phyloP scores from a whole-genome alignment of 2,888 invertebrate species.

The Heteromurus nitidus region DNA sequence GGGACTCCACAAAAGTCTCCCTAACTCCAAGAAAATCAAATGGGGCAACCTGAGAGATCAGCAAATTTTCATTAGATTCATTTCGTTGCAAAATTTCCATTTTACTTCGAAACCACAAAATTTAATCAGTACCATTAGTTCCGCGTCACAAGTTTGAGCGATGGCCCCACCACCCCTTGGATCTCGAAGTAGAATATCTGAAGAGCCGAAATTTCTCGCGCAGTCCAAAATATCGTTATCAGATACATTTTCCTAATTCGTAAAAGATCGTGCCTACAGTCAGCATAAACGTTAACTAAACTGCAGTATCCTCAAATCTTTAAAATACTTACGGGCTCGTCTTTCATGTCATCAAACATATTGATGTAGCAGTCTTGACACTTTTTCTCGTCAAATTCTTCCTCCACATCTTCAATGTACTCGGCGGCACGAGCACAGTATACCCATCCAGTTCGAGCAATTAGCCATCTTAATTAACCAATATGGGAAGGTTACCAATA shows the following conservation, averaged over 20 bases:
- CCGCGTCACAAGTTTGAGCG: slow-evolving; percentile 26
- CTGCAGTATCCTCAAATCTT: no score
- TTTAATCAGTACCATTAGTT: background rate
- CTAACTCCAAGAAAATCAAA: background rate
- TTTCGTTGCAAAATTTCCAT: background rate
- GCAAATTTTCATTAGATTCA: background rate
- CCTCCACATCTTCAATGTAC: slow-evolving; percentile 6
- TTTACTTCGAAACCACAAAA: background rate
- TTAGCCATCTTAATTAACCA: slow-evolving; percentile 6
- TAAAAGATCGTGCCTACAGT: no score
- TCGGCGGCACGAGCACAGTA: slow-evolving; percentile 24
- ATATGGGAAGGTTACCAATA: no score
- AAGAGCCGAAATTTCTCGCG: slow-evolving; percentile 28
- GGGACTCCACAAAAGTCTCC: background rate
- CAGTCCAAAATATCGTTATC: slow-evolving; percentile 20
- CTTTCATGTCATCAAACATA: background rate
- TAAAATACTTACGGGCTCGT: slow-evolving; percentile 11
- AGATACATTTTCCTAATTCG: slow-evolving; percentile 6
- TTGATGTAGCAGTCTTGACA: slow-evolving; percentile 26
- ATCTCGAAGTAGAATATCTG: background rate
- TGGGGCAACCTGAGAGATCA: background rate
- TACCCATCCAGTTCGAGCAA: slow-evolving; percentile 29
- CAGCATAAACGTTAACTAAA: no score
- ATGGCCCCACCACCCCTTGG: slow-evolving; percentile 14
- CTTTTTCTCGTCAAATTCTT: slow-evolving; percentile 6